phyloP scores from a whole-genome alignment of 2,888 invertebrate species.

The Apodemia zela region DNA sequence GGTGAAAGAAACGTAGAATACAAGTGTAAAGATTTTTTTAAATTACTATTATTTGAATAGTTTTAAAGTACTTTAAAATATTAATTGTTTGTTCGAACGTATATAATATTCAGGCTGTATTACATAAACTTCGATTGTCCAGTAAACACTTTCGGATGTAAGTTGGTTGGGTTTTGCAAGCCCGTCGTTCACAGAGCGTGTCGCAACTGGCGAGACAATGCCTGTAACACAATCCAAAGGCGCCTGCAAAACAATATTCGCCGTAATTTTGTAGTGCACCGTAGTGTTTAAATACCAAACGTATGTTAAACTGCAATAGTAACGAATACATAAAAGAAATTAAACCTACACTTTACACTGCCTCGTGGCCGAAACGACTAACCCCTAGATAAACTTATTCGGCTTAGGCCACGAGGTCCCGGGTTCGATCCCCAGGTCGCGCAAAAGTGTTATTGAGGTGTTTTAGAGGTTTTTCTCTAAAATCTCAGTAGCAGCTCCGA shows the following conservation, averaged over 20 bases:
- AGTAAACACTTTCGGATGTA: slow-evolving; percentile 16
- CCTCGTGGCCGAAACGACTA: too few species aligned
- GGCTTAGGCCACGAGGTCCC: too few species aligned
- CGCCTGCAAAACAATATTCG: slow-evolving; percentile 57
- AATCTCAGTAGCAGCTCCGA: too few species aligned
- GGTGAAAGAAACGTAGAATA: too few species aligned
- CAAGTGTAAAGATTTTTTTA: too few species aligned
- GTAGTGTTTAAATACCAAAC: not conserved
- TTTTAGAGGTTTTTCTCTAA: too few species aligned
- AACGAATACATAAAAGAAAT: not conserved
- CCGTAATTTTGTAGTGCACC: slow-evolving; percentile 35
- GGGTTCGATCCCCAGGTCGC: too few species aligned
- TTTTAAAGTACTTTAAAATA: not conserved
- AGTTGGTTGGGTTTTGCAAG: slow-evolving; percentile 51
- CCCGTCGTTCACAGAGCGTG: slow-evolving; percentile 52
- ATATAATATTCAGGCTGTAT: not conserved
- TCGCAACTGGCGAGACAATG: slow-evolving; percentile 48
- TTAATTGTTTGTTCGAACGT: not conserved
- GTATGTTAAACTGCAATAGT: not conserved
- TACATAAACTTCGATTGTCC: slow-evolving; percentile 10
- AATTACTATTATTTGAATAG: too few species aligned
- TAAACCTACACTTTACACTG: too few species aligned
- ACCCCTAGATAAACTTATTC: too few species aligned
- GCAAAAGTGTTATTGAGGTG: too few species aligned
- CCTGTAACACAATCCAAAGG: slow-evolving; percentile 55